Evolutionary conservation across 2,888 invertebrate species (phyloP), one percentile per base, ranked within the genome.

Genomic region (Papilio elwesi): DNA sequence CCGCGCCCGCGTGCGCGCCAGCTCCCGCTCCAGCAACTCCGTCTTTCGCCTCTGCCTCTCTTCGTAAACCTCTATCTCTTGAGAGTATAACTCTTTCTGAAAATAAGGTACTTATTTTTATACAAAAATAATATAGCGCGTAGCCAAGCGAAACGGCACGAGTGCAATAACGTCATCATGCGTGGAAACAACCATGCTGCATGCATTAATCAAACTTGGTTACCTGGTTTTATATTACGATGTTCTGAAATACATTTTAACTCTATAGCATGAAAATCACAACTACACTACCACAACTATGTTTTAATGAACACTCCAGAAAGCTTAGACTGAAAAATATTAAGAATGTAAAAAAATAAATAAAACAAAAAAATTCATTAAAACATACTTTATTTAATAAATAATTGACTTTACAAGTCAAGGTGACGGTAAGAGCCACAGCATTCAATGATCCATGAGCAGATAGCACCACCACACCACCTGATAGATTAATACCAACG

Each of bases 51-150:
- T 91, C 68, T 92, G 93, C 72, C 93, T 94, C 67, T 90, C 90
- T 59, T 93, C 92, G 74, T 94, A 85, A 70, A 93, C 89, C 4
- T 86, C 79, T 74, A 96, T 93, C 83, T 96, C 95, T 78, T 95
- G 95, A 76, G 95, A 94, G 82, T 95, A 96, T 11, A 95, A 84
- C 85, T 94, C 92, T 83, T 95, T 93, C 95, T 95, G 90, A 78
- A 93, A 90, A 77, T 53, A 59, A 16, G 62, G 47, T n/a, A 64
- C 43, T n/a, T 9, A 3, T 15, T 26, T 12, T 36, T 49, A 26
- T 26, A 26, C 26, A 13, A 48, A 59, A 47, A 59, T 13, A 47
- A 9, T 26, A 38, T 16, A 38, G 47, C 13, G 52, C 59, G 52
- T n/a, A 49, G 13, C n/a, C 0, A 26, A 8, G n/a, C 36, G 26